Conservation (phyloP, 2,113 vertebrate genomes). For the Forbesichthys agassizii region DNA sequence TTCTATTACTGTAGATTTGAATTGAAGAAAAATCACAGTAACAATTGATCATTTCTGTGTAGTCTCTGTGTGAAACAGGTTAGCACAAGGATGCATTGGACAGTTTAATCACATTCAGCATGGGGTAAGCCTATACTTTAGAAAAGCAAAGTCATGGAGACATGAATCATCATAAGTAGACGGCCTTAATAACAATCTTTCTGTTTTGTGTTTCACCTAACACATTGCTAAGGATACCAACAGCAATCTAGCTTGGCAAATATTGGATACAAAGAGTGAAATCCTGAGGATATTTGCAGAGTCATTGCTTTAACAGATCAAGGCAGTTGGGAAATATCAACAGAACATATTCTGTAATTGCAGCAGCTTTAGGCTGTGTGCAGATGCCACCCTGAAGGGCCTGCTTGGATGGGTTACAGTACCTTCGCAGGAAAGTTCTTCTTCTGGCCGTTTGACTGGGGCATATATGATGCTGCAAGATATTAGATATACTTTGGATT, state of each 20-base stretch:
- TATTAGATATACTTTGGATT: conserved; percentile 6
- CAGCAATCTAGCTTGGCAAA: conserved; percentile 61
- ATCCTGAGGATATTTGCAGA: conserved; percentile 64
- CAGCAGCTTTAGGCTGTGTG: conserved; percentile 56
- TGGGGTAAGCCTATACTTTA: conserved; percentile 18
- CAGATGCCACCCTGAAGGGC: conserved; percentile 70
- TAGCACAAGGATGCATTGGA: conserved; percentile 19
- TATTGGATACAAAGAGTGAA: conserved; percentile 60
- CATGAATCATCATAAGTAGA: conserved; percentile 24
- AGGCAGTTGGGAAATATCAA: conserved; percentile 71
- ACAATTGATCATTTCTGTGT: conserved; percentile 16
- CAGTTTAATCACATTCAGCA: conserved; percentile 20
- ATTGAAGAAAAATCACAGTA: conserved; percentile 10
- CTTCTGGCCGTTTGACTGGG: conserved; percentile 64
- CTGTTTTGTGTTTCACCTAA: conserved; percentile 49
- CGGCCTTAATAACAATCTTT: conserved; percentile 38
- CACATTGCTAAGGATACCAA: conserved; percentile 58
- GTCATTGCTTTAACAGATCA: conserved; percentile 72
- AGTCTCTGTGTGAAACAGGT: conserved; percentile 2
- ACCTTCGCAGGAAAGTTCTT: conserved; percentile 73
- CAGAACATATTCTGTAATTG: conserved; percentile 69
- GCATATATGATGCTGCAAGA: conserved; percentile 69
- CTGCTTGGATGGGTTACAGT: conserved; percentile 55
- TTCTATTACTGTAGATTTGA: conserved; percentile 6
- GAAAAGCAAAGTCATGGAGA: conserved; percentile 23